A percentile compares a stretch with the other conserved stretches of the same genome.
These are phyloP conservation scores for Acronicta alni DNA, from an alignment of 2,888 invertebrate genomes.

Conservation along the genomic window DNA sequence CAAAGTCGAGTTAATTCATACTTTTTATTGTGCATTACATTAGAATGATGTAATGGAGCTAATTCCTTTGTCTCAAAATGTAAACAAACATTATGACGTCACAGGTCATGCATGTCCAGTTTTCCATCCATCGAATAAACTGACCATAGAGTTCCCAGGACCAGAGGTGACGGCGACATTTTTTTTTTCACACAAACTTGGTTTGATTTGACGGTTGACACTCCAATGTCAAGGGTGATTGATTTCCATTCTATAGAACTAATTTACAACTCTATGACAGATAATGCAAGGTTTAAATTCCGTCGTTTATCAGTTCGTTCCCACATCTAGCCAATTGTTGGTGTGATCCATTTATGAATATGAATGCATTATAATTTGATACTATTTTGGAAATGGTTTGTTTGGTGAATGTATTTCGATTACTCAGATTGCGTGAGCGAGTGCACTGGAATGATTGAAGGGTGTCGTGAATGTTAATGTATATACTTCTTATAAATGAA, in stretches of 20 bases:
- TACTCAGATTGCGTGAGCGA: constrained; percentile 12
- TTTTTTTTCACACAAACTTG: constrained; percentile 58
- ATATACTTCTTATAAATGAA: too few relatives aligned
- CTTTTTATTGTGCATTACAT: constrained; percentile 27
- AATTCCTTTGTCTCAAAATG: constrained; percentile 41
- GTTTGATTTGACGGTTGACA: constrained; percentile 58
- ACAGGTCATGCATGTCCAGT: constrained; percentile 18
- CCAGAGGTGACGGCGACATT: constrained; percentile 57
- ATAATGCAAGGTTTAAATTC: background rate
- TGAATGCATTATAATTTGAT: constrained; percentile 54
- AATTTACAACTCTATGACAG: constrained; percentile 6
- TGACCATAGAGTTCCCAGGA: constrained; percentile 57
- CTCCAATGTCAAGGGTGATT: constrained; percentile 63
- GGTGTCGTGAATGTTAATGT: background rate
- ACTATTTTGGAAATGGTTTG: constrained; percentile 50
- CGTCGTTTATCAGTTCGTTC: background rate
- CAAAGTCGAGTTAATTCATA: constrained; percentile 14
- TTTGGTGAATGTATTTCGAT: constrained; percentile 24
- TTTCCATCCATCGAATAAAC: constrained; percentile 28
- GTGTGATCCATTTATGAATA: constrained; percentile 53
- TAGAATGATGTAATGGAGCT: constrained; percentile 19
- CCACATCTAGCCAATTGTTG: constrained; percentile 16
- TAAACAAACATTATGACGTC: constrained; percentile 45
- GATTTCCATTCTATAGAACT: constrained; percentile 36
- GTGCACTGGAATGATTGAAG: background rate